Evolutionary conservation across 2,888 invertebrate species (phyloP), one percentile per base, ranked within the genome.

Genomic region (Trilocha varians): DNA sequence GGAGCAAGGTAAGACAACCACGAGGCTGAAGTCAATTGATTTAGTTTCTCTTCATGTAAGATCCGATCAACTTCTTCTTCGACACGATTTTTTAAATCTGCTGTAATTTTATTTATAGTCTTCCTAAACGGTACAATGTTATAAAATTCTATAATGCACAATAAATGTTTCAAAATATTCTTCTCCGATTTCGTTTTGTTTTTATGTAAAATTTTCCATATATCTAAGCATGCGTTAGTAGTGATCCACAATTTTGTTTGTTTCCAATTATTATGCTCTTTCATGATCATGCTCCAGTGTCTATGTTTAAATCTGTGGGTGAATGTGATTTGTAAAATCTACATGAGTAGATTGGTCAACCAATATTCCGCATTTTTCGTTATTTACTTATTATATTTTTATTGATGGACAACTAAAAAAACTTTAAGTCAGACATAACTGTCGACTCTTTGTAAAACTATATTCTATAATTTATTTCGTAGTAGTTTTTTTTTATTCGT

Each of bases 201-300:
- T 0, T 62, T 65, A 0, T 69, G 68, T 4, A 80, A 41, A 32
- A 71, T 62, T 33, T 76, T 61, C 79, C 79, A 82, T 36, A 83
- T 75, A 58, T 83, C 79, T 4, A 82, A 44, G 33, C 73, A 65
- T 1, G 74, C 69, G 15, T 56, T 48, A 1, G 68, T 55, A 1
- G 62, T 64, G 6, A 84, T 55, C 83, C 83, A 84, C 1, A 79
- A 49, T 0, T 68, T 65, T 4, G 55, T 52, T 16, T 54, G 43
- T 40, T 65, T 73, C 36, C 61, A 65, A 32, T 59, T 58, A 41
- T 70, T 66, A 44, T 73, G 62, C 43, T 82, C 79, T 46, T 65
- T 71, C 5, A 80, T 35, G 45, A 82, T 78, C 63, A 78, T 71
- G 38, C 67, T 70, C 84, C 83, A 84, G 17, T 62, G 64, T 1